phyloP scores from a whole-genome alignment of 2,113 vertebrate genomes.

The Phrynosoma platyrhinos region DNA sequence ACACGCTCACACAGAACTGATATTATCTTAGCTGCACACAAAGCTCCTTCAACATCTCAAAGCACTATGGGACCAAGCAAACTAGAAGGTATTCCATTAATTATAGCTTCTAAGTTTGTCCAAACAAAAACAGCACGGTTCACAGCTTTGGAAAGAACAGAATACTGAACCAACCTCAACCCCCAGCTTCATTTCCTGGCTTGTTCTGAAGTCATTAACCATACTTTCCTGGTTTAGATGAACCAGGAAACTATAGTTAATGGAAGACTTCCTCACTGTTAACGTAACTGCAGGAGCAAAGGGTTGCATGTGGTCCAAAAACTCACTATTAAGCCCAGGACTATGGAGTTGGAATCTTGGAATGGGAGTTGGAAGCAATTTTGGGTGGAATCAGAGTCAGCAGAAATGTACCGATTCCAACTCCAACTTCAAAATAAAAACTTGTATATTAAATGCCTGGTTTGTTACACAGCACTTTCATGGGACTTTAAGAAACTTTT shows the following conservation, averaged over 20 bases:
- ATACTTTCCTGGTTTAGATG: neutral
- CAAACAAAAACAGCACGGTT: neutral
- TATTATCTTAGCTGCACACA: neutral
- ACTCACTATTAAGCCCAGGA: too few relatives aligned
- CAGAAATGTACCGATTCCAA: too few relatives aligned
- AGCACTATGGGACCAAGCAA: neutral
- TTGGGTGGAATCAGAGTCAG: too few relatives aligned
- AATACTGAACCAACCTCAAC: neutral
- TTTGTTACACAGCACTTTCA: too few relatives aligned
- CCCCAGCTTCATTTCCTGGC: neutral
- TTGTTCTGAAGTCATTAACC: neutral
- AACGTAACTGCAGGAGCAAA: too few relatives aligned
- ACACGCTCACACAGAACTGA: neutral
- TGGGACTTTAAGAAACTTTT: too few relatives aligned
- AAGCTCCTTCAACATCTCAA: neutral
- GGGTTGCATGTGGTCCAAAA: too few relatives aligned
- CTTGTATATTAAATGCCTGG: too few relatives aligned
- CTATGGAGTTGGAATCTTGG: too few relatives aligned
- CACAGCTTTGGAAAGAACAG: neutral
- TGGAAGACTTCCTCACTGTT: too few relatives aligned
- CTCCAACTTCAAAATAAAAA: too few relatives aligned
- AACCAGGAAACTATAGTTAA: neutral
- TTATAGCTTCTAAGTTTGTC: neutral
- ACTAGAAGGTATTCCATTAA: neutral
- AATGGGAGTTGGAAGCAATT: too few relatives aligned